Base-by-base conservation (phyloP, 2,797 vertebrate genomes). In the Bovichtus variegatus region DNA sequence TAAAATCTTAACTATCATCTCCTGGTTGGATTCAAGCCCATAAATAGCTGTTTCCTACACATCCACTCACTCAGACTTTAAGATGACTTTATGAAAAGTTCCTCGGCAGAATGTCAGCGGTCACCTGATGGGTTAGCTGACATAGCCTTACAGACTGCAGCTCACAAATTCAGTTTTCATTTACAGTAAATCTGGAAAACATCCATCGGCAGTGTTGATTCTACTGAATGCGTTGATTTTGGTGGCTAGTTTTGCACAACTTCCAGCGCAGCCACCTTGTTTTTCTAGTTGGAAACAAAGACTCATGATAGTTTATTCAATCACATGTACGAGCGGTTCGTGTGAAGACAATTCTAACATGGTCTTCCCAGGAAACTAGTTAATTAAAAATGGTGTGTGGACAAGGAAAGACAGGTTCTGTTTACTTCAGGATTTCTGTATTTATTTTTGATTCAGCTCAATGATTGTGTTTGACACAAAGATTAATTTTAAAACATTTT, bases 1-100 rank as follows among this genome's bases (percentile, higher is more conserved):
- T 82, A 38, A 65, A 72, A 66, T 36, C 61, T 15, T 40, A 65
- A 61, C 27, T 5, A 65, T 57, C 25, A 55, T 68, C 53, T 41
- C 54, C 62, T 15, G 25, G 18, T 3, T 27, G 55, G 12, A 61
- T 68, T 72, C 12, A 61, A 31, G 69, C n/a, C 46, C 68, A 63
- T 49, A 63, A 61, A 78, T n/a, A 55, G 34, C 23, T 2, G 3
- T 51, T 43, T 62, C 11, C 46, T 36, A 51, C 47, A 11, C 18
- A 2, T 19, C 7, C 46, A 60, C 23, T 47, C 2, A 40, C 23
- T 70, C 6, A 31, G 19, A 55, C 57, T 73, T 68, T 2, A 62
- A 36, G 50, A 13, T 12, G 4, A 50, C 25, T 55, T 38, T 34
- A 9, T 71, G 18, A 23, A 43, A 49, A 60, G 34, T 41, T 51